Conservation (phyloP, 2,113 vertebrate species). For the Perca schrenkii region DNA sequence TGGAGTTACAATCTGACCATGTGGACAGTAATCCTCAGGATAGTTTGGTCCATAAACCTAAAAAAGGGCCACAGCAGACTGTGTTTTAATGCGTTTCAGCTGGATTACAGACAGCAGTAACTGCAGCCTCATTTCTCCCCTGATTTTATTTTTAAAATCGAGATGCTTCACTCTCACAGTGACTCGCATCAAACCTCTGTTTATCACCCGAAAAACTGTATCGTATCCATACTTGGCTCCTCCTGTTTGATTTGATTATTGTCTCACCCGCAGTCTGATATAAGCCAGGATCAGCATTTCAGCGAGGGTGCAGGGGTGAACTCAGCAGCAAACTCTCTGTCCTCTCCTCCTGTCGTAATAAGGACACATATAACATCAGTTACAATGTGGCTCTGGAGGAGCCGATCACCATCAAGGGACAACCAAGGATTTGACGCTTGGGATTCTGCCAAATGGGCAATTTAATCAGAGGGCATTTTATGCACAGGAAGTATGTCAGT, state of each 20-base stretch:
- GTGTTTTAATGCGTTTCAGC: conserved; percentile 53
- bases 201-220: not conserved
- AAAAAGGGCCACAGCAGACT: conserved; percentile 59
- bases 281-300: conserved; percentile 19
- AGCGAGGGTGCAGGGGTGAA: conserved; percentile 19
- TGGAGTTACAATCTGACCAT: conserved; percentile 12
- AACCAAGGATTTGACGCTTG: conserved; percentile 69
- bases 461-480: conserved; percentile 82
- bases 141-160: not conserved
- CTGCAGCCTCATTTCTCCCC: conserved; percentile 51
- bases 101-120: conserved; percentile 60
- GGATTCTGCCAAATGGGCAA: conserved; percentile 80
- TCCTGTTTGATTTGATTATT: not conserved
- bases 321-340: conserved; percentile 7
- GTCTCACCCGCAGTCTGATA: conserved; percentile 17
- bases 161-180: not conserved
- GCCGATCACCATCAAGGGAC: conserved; percentile 63
- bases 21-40: conserved; percentile 66
- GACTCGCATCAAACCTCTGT: not conserved
- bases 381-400: conserved; percentile 57
- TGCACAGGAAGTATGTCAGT: conserved; percentile 73
- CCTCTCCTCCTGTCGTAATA: conserved; percentile 49
- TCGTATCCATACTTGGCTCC: not conserved
- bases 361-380: conserved; percentile 51
- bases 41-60: conserved; percentile 73